Evolutionary conservation across 2,797 vertebrate species (phyloP).

Genomic region (Holocentrus rufus): DNA sequence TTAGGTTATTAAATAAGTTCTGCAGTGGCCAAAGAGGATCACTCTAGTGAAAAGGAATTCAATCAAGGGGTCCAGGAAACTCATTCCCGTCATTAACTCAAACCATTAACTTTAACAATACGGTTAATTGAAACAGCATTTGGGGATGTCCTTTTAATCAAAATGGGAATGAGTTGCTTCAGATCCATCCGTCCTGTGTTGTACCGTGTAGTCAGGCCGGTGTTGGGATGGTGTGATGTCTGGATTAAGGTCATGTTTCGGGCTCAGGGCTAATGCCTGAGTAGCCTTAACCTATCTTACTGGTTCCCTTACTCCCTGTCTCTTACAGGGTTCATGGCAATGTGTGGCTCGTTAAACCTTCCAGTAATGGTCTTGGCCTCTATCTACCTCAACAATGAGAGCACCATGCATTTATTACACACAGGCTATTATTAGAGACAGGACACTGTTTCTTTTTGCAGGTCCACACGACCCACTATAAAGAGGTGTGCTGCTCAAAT

Average conservation of each 20-base stretch:
- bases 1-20: background rate
- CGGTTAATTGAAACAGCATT: background rate
- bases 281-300: background rate
- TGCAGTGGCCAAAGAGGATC: background rate
- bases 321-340: too few relatives aligned
- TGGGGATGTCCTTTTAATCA: background rate
- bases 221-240: background rate
- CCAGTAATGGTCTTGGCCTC: too few relatives aligned
- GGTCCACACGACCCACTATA: too few relatives aligned
- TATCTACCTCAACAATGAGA: too few relatives aligned
- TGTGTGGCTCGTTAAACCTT: too few relatives aligned
- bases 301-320: too few relatives aligned
- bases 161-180: background rate
- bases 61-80: background rate
- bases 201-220: background rate
- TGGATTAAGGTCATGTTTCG: background rate
- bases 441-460: too few relatives aligned
- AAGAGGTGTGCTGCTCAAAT: too few relatives aligned
- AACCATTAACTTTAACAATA: constrained; percentile 14
- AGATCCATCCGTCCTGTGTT: background rate
- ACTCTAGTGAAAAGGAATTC: background rate
- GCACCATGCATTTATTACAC: too few relatives aligned
- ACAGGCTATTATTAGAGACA: too few relatives aligned
- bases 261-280: background rate
- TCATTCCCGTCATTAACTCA: background rate